A percentile compares a stretch with the other conserved stretches of the same genome.
These are phyloP conservation scores for Mobula hypostoma DNA, from an alignment of 2,113 vertebrate species.

Conservation along the genomic window DNA sequence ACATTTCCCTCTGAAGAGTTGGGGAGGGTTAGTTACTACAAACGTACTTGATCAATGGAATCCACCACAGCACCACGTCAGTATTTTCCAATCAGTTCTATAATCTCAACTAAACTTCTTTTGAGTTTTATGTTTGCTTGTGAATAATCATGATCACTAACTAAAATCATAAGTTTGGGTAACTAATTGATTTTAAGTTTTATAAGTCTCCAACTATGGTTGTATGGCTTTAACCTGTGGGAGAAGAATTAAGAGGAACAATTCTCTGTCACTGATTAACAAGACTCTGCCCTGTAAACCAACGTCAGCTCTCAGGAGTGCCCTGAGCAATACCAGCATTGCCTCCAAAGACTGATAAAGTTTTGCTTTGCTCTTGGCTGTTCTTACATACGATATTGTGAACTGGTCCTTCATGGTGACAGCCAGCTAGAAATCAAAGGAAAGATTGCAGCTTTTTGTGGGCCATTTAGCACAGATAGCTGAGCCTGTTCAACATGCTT, in stretches of 20 bases:
- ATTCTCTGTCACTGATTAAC: neutral
- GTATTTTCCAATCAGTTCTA: neutral
- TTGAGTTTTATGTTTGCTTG: neutral
- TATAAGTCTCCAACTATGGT: neutral
- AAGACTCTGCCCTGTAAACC: neutral
- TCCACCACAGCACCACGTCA: neutral
- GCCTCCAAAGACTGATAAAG: neutral
- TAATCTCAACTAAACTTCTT: neutral
- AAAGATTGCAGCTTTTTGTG: neutral
- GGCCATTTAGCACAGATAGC: neutral
- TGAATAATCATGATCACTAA: neutral
- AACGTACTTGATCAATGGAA: neutral
- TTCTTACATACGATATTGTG: neutral
- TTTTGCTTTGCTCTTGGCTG: neutral
- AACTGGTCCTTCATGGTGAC: neutral
- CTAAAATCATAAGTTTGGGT: neutral
- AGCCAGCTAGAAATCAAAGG: neutral
- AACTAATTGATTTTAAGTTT: neutral
- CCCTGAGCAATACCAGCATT: neutral
- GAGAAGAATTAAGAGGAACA: neutral
- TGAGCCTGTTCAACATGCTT: slow-evolving; percentile 5
- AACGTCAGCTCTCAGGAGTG: neutral
- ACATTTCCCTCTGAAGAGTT: neutral
- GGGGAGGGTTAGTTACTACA: neutral
- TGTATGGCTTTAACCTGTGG: neutral